A percentile compares a stretch with the other conserved stretches of the same genome.
phyloP scores from a whole-genome alignment of 2,888 invertebrate species.

The Sesia bembeciformis region DNA sequence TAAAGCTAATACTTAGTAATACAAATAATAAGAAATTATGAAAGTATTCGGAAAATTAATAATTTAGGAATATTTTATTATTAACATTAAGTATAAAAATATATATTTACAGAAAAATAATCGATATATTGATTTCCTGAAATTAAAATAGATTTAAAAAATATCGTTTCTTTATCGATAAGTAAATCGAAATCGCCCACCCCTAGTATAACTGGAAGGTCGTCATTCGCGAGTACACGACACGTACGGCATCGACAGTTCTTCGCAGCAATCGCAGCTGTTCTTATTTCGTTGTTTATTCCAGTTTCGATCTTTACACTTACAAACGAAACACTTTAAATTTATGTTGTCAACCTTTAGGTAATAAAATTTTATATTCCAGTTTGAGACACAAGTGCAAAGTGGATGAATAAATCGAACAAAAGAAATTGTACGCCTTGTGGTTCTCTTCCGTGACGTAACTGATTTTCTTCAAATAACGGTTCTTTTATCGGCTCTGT shows the following conservation, averaged over 20 bases:
- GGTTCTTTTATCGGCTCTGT: constrained; percentile 20
- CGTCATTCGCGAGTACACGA: background rate
- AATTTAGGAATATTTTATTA: no score
- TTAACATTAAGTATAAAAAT: no score
- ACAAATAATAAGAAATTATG: no score
- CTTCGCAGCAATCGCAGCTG: constrained; percentile 17
- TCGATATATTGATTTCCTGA: no score
- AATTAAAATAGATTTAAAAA: no score
- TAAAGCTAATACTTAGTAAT: no score
- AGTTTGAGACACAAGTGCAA: background rate
- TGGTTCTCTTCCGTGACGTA: constrained; percentile 55
- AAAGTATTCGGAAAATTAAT: no score
- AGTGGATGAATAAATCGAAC: constrained; percentile 1
- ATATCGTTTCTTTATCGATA: no score
- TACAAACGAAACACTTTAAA: background rate
- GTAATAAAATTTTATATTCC: background rate
- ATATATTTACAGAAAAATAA: no score
- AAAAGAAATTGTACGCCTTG: constrained; percentile 6
- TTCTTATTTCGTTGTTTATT: constrained; percentile 21
- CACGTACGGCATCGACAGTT: constrained; percentile 12
- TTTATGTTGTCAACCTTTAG: background rate
- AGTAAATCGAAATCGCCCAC: no score
- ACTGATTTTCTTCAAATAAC: constrained; percentile 47
- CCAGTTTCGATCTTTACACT: constrained; percentile 4
- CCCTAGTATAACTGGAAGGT: no score